Conservation (phyloP, 2,113 vertebrate genomes). For the Charina bottae region DNA sequence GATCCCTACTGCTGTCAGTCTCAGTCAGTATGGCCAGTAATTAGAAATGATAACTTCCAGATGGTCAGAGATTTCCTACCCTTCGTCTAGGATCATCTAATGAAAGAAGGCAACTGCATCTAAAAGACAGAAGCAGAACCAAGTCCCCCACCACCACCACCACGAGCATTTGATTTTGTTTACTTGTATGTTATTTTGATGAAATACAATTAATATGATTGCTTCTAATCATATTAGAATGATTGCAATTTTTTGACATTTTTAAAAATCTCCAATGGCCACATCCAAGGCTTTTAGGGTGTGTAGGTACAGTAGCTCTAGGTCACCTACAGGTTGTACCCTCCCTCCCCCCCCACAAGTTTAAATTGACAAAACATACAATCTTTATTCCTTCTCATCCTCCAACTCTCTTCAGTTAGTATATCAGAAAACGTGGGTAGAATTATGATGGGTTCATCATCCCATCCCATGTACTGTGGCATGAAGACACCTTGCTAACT, state of each 20-base stretch:
- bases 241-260: not conserved
- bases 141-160: not conserved
- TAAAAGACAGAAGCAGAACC: not conserved
- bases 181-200: not conserved
- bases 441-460: not conserved
- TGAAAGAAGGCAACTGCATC: not conserved
- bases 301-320: not conserved
- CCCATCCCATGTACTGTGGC: not conserved
- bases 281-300: not conserved
- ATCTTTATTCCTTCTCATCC: not conserved
- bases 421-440: not conserved
- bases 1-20: not conserved
- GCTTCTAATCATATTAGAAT: not conserved
- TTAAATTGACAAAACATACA: not conserved
- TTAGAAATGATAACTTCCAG: not conserved
- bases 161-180: not conserved
- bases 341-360: rapidly evolving
- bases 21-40: not conserved
- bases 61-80: not conserved
- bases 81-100: not conserved
- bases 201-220: not conserved
- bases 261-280: not conserved
- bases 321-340: not conserved
- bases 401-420: not conserved
- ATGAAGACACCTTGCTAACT: not conserved